These are phyloP conservation scores for Butorides virescens DNA, from an alignment of 2,113 vertebrate genomes.

Conservation along the genomic window DNA sequence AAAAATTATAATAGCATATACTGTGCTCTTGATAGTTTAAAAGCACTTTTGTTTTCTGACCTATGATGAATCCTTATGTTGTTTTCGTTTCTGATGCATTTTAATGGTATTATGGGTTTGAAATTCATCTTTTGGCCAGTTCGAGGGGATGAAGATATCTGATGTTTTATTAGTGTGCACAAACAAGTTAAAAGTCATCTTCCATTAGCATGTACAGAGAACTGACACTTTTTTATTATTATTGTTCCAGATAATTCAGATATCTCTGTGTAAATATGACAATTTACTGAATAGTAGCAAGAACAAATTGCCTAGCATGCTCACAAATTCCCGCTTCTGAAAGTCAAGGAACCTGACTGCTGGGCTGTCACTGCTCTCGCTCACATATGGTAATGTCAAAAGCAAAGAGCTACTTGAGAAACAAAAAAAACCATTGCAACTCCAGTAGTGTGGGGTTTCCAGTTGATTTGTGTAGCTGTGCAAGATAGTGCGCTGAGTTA, in stretches of 20 bases:
- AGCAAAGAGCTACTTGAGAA: not conserved
- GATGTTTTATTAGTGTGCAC: not conserved
- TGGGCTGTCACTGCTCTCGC: not conserved
- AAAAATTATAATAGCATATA: constrained; percentile 25
- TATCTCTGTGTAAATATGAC: not conserved
- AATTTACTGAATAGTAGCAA: not conserved
- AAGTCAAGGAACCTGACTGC: not conserved
- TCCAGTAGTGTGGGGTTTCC: not conserved
- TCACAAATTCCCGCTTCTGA: not conserved
- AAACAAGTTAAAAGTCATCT: constrained; percentile 33
- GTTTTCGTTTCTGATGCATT: constrained; percentile 28
- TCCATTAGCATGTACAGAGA: not conserved
- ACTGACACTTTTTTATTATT: not conserved
- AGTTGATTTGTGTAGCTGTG: not conserved
- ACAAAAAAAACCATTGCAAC: not conserved
- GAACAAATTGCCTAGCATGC: not conserved
- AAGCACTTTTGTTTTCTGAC: constrained; percentile 33
- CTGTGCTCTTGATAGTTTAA: constrained; percentile 42
- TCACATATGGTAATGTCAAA: not conserved
- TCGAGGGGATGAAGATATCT: not conserved
- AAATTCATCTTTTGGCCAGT: constrained; percentile 58
- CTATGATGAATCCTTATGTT: constrained; percentile 27
- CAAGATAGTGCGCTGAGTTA: not conserved
- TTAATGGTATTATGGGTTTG: constrained; percentile 47
- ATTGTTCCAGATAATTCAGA: not conserved